These are phyloP conservation scores for Sipunculus nudus DNA, from an alignment of 2,888 invertebrate species.

Conservation along the genomic window DNA sequence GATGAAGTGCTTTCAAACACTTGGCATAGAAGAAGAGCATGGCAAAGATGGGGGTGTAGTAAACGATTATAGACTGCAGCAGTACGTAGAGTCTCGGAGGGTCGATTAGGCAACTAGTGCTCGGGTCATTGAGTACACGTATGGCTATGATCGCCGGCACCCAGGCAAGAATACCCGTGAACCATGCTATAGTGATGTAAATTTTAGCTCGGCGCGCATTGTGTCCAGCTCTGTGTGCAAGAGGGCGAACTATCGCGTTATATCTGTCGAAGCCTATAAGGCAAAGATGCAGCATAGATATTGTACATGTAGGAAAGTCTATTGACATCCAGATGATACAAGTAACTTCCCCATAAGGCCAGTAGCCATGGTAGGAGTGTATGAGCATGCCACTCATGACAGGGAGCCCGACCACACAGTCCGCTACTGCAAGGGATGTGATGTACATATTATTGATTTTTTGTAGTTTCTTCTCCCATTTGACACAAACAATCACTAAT, in stretches of 20 bases:
- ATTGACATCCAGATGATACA: slow-evolving; percentile 26
- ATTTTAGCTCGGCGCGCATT: background rate
- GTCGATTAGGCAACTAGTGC: too few species aligned
- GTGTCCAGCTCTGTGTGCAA: slow-evolving; percentile 10
- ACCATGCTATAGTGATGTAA: slow-evolving; percentile 13
- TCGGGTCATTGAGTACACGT: too few species aligned
- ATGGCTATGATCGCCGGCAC: slow-evolving; percentile 17
- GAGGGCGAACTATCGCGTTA: slow-evolving; percentile 19
- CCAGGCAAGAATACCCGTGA: slow-evolving; percentile 17
- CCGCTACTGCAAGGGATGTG: slow-evolving; percentile 26
- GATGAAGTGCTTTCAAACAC: slow-evolving; percentile 9
- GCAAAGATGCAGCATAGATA: slow-evolving; percentile 25
- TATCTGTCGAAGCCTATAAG: slow-evolving; percentile 26
- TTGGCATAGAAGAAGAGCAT: slow-evolving; percentile 22
- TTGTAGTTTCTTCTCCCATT: too few species aligned
- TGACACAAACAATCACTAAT: too few species aligned
- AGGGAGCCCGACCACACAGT: slow-evolving; percentile 20
- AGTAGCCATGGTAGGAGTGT: slow-evolving; percentile 24
- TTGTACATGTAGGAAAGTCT: slow-evolving; percentile 29
- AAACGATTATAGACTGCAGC: slow-evolving; percentile 8
- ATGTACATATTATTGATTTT: slow-evolving; percentile 26
- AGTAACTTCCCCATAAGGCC: slow-evolving; percentile 29
- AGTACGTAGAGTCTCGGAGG: too few species aligned
- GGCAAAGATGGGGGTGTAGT: slow-evolving; percentile 17
- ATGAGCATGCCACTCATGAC: slow-evolving; percentile 29